phyloP scores from a whole-genome alignment of 2,797 vertebrate species.

The Macropus fuliginosus region DNA sequence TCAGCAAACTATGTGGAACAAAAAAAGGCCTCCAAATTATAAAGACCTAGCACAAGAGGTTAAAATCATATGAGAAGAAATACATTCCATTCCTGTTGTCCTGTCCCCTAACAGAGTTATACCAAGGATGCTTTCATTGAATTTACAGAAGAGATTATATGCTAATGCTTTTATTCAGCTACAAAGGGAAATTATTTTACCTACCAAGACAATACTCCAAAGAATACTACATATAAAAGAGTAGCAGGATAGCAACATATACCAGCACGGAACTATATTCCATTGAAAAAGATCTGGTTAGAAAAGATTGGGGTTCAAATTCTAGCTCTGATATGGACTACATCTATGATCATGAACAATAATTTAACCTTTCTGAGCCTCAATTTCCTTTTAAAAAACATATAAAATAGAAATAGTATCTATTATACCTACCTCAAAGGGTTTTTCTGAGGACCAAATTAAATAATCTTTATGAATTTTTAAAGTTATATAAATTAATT shows the following conservation, averaged over 20 bases:
- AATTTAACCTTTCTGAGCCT: conserved; percentile 25
- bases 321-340: not conserved
- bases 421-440: not conserved
- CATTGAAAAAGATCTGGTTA: not conserved
- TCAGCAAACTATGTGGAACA: not conserved
- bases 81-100: not conserved
- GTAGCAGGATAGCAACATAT: not conserved
- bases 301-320: not conserved
- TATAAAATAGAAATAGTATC: conserved; percentile 35
- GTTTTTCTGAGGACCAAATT: conserved; percentile 40
- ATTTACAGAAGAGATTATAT: not conserved
- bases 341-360: not conserved
- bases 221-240: not conserved
- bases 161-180: not conserved
- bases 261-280: not conserved
- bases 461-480: conserved; percentile 9
- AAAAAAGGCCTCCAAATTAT: not conserved
- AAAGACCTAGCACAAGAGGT: not conserved
- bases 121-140: not conserved
- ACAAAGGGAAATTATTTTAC: not conserved
- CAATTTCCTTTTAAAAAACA: not conserved
- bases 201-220: not conserved
- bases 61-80: not conserved
- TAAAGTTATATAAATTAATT: not conserved
- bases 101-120: not conserved